Percentiles rank a stretch among this genome's conserved stretches.
Evolutionary conservation across 2,113 vertebrate species (phyloP).

Genomic region (Psilopogon haemacephalus): DNA sequence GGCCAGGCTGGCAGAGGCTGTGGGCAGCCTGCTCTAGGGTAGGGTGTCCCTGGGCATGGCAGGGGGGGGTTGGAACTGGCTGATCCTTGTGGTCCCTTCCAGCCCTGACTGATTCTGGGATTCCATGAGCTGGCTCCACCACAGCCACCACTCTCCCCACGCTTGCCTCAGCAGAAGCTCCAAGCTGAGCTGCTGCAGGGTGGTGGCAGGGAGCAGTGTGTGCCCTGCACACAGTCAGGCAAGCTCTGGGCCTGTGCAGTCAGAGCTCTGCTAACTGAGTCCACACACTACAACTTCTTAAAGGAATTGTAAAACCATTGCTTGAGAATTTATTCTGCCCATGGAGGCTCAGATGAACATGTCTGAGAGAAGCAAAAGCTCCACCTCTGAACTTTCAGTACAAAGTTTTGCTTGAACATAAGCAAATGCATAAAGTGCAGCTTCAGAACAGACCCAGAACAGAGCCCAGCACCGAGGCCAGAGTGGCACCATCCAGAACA

Average conservation of each 20-base stretch:
- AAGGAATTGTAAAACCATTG: background rate
- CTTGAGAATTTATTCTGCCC: background rate
- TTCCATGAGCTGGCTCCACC: background rate
- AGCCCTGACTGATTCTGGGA: too few relatives aligned
- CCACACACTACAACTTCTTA: background rate
- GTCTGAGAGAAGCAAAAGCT: background rate
- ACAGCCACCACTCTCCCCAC: background rate
- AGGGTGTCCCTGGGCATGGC: too few relatives aligned
- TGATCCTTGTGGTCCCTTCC: background rate
- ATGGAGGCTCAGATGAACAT: background rate
- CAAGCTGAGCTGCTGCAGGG: background rate
- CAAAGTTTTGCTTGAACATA: background rate
- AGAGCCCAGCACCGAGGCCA: background rate
- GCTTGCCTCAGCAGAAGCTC: background rate
- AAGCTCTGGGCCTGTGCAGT: background rate
- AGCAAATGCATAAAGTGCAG: conserved; percentile 50
- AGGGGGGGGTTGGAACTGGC: too few relatives aligned
- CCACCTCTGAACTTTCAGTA: background rate
- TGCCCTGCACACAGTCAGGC: rapidly evolving
- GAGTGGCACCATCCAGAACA: background rate
- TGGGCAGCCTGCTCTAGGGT: too few relatives aligned
- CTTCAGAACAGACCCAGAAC: background rate
- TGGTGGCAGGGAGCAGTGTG: background rate
- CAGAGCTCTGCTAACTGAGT: background rate
- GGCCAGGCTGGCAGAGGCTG: too few relatives aligned